Base-by-base conservation (phyloP, 2,888 invertebrate species). In the Tipula confusa region DNA sequence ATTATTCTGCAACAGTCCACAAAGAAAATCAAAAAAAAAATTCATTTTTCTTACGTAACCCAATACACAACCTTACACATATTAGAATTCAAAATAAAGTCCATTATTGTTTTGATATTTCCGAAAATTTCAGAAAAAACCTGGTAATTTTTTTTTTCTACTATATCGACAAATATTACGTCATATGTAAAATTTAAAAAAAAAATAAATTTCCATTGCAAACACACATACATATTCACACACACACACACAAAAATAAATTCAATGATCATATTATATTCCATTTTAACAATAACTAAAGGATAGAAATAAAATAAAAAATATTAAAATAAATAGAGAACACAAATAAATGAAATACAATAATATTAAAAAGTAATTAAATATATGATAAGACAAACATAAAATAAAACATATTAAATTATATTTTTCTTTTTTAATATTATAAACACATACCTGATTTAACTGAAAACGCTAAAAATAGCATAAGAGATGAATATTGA, bases 381-480 rank as follows among this genome's bases (percentile, higher is more conserved):
- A n/a, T n/a, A 64, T 64, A 64, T 64, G 64, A 64, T 24, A 64
- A 64, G 64, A 11, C 64, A 64, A 24, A 64, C 24, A 64, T 64
- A 9, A 64, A 24, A 38, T 38, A 38, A 43, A 43, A 43, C 15
- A 24, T 24, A 64, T 24, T 1, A 18, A 24, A 9, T 9, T 64
- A 64, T 24, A 64, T 64, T 64, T 64, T n/a, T n/a, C n/a, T n/a
- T n/a, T n/a, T 64, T 64, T 83, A 84, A 83, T 79, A 84, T 82
- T 83, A 84, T 79, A 84, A 83, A 84, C 82, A 81, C 84, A 84
- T 85, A 85, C 85, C 85, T 84, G 84, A 84, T 84, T 84, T 82
- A 83, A 84, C 84, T 84, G 84, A 84, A 84, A 84, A 81, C 80
- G 84, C 84, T 85, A 85, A 84, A 85, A 85, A 85, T 85, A 85